Conservation (phyloP, 2,888 invertebrate genomes). For the Lampropteryx suffumata region DNA sequence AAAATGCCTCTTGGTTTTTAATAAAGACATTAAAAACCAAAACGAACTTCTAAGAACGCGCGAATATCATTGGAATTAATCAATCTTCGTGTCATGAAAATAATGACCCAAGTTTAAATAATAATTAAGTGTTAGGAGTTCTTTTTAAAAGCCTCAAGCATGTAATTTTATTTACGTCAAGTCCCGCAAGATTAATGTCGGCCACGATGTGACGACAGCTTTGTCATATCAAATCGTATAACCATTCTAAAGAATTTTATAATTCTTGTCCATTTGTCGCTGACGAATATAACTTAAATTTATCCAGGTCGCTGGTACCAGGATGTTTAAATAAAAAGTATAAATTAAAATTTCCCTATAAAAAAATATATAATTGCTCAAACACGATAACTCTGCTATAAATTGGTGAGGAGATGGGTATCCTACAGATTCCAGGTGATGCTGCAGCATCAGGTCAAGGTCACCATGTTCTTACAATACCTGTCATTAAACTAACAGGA, state of each 20-base stretch:
- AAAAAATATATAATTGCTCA: no score
- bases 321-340: no score
- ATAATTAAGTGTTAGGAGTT: background rate
- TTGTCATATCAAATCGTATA: background rate
- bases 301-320: no score
- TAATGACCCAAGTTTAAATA: background rate
- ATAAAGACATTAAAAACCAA: background rate
- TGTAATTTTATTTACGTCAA: background rate
- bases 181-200: conserved; percentile 1
- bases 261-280: background rate
- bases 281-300: background rate
- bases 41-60: background rate
- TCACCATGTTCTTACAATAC: no score
- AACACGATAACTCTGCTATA: no score
- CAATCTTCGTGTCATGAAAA: background rate
- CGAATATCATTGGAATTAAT: background rate
- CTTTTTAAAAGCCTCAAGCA: no score
- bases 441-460: no score
- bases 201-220: conserved; percentile 1
- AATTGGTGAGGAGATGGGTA: no score
- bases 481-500: no score
- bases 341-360: no score
- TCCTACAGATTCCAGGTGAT: no score
- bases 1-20: no score
- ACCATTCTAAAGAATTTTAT: background rate